Conservation (phyloP, 2,888 invertebrate genomes). For the Drosophila phalerata region DNA sequence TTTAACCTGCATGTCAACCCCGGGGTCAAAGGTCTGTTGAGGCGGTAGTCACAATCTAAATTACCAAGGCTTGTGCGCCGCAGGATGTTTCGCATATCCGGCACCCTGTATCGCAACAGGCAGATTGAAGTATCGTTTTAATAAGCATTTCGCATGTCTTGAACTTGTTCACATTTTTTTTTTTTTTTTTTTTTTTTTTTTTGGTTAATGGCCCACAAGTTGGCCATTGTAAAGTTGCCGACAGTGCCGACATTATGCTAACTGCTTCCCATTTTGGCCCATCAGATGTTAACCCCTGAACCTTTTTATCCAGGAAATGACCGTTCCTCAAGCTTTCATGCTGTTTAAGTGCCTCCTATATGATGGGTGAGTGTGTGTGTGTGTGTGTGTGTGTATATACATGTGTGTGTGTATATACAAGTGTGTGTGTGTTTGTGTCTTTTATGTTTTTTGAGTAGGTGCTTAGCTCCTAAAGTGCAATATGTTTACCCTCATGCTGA, state of each 20-base stretch:
- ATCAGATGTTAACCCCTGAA: slow-evolving; percentile 49
- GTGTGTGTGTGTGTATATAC: slow-evolving; percentile 10
- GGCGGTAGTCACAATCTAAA: slow-evolving; percentile 69
- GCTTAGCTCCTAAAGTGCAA: slow-evolving; percentile 40
- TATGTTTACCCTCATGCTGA: slow-evolving; percentile 38
- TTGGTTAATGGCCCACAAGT: slow-evolving; percentile 76
- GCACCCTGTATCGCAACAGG: background rate
- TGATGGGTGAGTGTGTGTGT: background rate
- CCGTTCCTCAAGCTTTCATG: slow-evolving; percentile 49
- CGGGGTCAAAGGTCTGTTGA: slow-evolving; percentile 19
- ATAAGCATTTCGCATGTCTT: slow-evolving; percentile 71
- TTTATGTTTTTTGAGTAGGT: slow-evolving; percentile 46
- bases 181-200: slow-evolving; percentile 44
- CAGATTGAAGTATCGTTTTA: slow-evolving; percentile 72
- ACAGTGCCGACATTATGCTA: slow-evolving; percentile 64
- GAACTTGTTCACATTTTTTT: slow-evolving; percentile 61
- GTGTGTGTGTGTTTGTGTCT: slow-evolving; percentile 18
- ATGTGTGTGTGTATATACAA: slow-evolving; percentile 12
- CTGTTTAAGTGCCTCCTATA: slow-evolving; percentile 27
- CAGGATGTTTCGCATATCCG: slow-evolving; percentile 67
- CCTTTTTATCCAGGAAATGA: slow-evolving; percentile 67
- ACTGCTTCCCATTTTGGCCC: slow-evolving; percentile 64
- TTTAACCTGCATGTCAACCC: slow-evolving; percentile 74
- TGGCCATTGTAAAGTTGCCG: slow-evolving; percentile 71
- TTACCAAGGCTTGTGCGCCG: slow-evolving; percentile 61